Conservation (phyloP, 2,888 invertebrate species). For the Pasiphila rectangulata region DNA sequence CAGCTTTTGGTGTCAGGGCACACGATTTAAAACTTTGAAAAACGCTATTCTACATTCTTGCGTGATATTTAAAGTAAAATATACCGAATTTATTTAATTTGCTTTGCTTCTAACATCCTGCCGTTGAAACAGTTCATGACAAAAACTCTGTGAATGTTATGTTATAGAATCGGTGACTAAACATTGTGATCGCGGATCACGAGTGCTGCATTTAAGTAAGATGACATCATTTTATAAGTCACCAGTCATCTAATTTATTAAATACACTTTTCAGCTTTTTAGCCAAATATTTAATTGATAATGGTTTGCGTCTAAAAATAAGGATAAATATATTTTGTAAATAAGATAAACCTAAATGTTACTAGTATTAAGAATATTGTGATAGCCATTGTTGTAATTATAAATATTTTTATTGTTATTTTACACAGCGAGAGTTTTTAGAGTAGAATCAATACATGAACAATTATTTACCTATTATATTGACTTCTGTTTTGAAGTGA, state of each 20-base stretch:
- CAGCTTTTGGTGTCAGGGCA: too few species aligned
- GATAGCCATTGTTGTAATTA: conserved; percentile 21
- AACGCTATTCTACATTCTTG: too few species aligned
- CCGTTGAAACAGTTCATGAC: too few species aligned
- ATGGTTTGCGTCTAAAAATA: background rate
- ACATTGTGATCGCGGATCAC: too few species aligned
- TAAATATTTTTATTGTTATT: conserved; percentile 14
- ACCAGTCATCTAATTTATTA: background rate
- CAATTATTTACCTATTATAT: conserved; percentile 16
- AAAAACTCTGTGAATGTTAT: too few species aligned
- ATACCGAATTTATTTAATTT: too few species aligned
- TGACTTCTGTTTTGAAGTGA: conserved; percentile 35
- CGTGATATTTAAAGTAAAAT: too few species aligned
- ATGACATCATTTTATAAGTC: too few species aligned
- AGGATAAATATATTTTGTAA: conserved; percentile 12
- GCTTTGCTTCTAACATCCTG: too few species aligned
- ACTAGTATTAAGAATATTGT: conserved; percentile 20
- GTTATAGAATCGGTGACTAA: too few species aligned
- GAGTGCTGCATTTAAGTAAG: too few species aligned
- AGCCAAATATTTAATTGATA: conserved; percentile 13
- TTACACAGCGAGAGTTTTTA: conserved; percentile 1
- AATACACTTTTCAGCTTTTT: conserved; percentile 3
- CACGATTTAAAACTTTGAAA: too few species aligned
- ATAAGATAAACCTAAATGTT: conserved; percentile 12
- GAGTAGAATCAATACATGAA: conserved; percentile 10